Percentiles rank a stretch among this genome's conserved stretches.
Evolutionary conservation across 1,140 invertebrate genomes (phyloP).

Genomic region (Apolygus lucorum): DNA sequence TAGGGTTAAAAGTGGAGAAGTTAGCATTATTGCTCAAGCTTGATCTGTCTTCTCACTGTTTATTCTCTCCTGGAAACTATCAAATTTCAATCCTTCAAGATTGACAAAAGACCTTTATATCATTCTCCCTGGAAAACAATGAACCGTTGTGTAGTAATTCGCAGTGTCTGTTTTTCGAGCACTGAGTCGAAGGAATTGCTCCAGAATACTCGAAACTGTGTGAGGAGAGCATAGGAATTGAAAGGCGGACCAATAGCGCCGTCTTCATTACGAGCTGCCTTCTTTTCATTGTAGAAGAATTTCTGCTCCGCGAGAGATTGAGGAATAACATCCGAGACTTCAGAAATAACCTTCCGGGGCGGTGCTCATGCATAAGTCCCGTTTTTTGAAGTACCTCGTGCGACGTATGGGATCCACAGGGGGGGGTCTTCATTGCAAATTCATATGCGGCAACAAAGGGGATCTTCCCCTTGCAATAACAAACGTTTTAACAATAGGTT

Average conservation of each 20-base stretch:
- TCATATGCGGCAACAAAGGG: not conserved
- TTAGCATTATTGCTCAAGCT: too few species aligned
- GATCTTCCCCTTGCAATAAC: not conserved
- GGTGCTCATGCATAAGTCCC: not conserved
- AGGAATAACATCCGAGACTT: not conserved
- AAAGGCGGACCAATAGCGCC: not conserved
- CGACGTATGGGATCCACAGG: not conserved
- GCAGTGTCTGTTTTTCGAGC: not conserved
- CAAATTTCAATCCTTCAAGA: not conserved
- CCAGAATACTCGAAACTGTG: not conserved
- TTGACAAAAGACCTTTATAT: not conserved
- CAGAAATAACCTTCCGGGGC: not conserved
- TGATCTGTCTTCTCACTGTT: too few species aligned
- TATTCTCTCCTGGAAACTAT: not conserved
- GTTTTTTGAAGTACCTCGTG: not conserved
- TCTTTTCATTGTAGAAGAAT: not conserved
- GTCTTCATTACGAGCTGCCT: not conserved
- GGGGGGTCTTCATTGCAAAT: not conserved
- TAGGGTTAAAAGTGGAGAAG: too few species aligned
- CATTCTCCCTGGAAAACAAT: not conserved
- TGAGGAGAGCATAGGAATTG: not conserved
- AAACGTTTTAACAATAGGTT: constrained; percentile 1
- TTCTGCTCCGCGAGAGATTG: not conserved
- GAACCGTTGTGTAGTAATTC: too few species aligned
- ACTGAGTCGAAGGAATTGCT: not conserved